These are phyloP conservation scores for Propithecus deckenii DNA, from an alignment of 2,797 vertebrate species.

Conservation along the genomic window DNA sequence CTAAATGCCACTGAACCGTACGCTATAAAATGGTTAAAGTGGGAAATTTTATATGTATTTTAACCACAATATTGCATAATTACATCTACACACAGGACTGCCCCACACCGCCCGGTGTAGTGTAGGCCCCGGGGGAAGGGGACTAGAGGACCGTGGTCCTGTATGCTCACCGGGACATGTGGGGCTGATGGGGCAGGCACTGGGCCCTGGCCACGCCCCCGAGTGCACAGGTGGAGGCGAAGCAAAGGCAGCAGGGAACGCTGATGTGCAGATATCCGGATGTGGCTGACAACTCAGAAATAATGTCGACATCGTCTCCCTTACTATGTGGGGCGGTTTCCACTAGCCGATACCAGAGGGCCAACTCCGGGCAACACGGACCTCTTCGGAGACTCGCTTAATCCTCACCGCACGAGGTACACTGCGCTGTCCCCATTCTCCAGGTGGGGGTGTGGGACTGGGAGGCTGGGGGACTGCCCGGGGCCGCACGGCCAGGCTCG, in stretches of 20 bases:
- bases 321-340: fast-evolving
- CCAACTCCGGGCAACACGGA: fast-evolving
- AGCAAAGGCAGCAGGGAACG: fast-evolving
- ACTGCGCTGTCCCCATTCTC: fast-evolving
- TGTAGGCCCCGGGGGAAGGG: fast-evolving
- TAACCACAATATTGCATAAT: background rate
- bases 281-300: fast-evolving
- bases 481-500: background rate
- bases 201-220: background rate
- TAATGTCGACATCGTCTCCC: background rate
- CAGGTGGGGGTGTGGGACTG: background rate
- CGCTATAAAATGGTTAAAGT: fast-evolving
- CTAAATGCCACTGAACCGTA: fast-evolving
- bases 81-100: fast-evolving
- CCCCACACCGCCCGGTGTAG: fast-evolving
- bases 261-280: background rate
- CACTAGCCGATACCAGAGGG: background rate
- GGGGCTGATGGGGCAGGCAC: fast-evolving
- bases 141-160: background rate
- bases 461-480: background rate
- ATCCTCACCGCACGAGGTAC: fast-evolving
- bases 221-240: fast-evolving
- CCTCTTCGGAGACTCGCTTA: background rate
- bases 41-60: background rate
- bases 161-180: fast-evolving